Base-by-base conservation (phyloP, 2,113 vertebrate genomes). In the Aix galericulata region DNA sequence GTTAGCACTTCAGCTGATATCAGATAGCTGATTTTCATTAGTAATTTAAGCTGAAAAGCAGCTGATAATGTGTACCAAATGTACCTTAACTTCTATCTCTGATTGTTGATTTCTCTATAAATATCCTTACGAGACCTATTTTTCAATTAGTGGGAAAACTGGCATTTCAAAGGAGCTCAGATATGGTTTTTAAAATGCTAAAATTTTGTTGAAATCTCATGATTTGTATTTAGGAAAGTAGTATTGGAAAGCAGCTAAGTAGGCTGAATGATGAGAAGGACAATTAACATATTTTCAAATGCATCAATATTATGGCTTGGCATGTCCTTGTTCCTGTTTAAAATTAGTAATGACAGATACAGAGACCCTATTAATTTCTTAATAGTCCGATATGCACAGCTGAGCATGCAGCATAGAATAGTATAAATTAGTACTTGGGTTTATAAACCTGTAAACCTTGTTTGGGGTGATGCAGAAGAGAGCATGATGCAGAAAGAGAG, bases 251-350 rank as follows among this genome's bases (percentile, higher is more conserved):
- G 76, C 83, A 83, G 77, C 53, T 94, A 95, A 84, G 87, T 82
- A 90, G 89, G 59, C 26, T 97, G 93, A 97, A 94, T 97, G 97
- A 97, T 87, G 88, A 96, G 69, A 79, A 83, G 82, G 86, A 50
- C 4, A 40, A 95, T 97, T 94, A 97, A 91, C 91, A 85, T 97
- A 95, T 96, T 97, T 95, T 95, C 91, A 97, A 96, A 97, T 97
- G 50, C 67, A 86, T 97, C 91, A 95, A 17, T 93, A 81, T 84
- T 93, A 88, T 95, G 92, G 34, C 52, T 96, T 86, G 36, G 32
- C 90, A 91, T 96, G 92, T 95, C 90, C 94, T 96, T 96, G 58
- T 85, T 97, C 86, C 77, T 96, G 59, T 95, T 92, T 89, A 88
- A 97, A 97, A 97, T 97, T 96, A 97, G 63, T 91, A 97, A 73